These are phyloP conservation scores for Holothuria leucospilota DNA, from an alignment of 53 echinoderm and acorn worm genomes.

Conservation along the genomic window DNA sequence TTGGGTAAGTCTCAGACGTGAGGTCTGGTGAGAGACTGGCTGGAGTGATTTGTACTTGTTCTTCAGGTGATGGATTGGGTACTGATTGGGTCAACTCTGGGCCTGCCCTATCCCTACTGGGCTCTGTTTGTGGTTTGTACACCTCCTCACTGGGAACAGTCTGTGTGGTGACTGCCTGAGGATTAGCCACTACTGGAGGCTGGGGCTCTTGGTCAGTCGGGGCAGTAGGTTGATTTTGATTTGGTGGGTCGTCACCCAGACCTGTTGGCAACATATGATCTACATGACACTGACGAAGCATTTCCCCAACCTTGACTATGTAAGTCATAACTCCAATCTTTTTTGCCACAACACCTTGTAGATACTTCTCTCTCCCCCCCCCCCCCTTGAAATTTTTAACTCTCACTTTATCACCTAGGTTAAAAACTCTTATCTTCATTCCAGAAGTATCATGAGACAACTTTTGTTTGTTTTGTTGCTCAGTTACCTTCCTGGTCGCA, in stretches of 20 bases:
- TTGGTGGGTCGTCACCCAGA: background rate
- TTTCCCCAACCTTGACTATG: slow-evolving; percentile 4
- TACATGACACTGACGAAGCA: slow-evolving; percentile 3
- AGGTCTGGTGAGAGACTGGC: background rate
- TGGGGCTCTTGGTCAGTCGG: background rate
- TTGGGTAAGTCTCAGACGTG: background rate
- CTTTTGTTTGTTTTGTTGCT: slow-evolving; percentile 23
- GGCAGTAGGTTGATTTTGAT: background rate
- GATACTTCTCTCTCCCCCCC: slow-evolving; percentile 18
- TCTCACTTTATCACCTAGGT: slow-evolving; percentile 12
- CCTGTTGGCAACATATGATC: slow-evolving; percentile 8
- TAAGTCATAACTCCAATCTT: slow-evolving; percentile 17
- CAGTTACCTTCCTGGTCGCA: too few relatives aligned
- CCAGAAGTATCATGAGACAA: background rate
- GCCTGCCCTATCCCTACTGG: background rate
- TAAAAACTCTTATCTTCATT: background rate
- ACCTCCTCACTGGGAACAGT: too few relatives aligned
- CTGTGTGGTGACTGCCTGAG: background rate
- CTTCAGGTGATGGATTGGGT: background rate
- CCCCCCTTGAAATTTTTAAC: slow-evolving; percentile 9
- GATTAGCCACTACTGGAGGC: background rate
- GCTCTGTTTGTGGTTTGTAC: too few relatives aligned
- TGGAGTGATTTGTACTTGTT: background rate
- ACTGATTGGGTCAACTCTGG: background rate
- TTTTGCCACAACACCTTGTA: slow-evolving; percentile 8